Evolutionary conservation across 2,888 invertebrate species (phyloP).

Genomic region (Rotaria sp.): DNA sequence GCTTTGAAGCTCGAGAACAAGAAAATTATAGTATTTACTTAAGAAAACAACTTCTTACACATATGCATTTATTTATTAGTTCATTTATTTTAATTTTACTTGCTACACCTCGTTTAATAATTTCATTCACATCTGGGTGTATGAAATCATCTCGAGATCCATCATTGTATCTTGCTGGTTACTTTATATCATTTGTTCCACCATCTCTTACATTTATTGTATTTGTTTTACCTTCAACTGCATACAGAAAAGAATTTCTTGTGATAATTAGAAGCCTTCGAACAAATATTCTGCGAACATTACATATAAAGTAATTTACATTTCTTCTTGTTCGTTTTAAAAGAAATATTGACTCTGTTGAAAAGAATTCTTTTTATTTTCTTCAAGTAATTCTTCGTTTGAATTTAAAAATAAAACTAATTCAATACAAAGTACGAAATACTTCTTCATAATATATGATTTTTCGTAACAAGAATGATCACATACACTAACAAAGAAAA

Average conservation of each 20-base stretch:
- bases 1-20: too few relatives aligned
- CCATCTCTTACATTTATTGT: not conserved
- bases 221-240: not conserved
- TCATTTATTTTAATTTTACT: not conserved
- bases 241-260: not conserved
- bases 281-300: not conserved
- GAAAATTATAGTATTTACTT: not conserved
- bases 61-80: not conserved
- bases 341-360: too few relatives aligned
- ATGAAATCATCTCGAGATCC: not conserved
- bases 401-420: too few relatives aligned
- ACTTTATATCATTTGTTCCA: not conserved
- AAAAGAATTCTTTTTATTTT: too few relatives aligned
- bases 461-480: too few relatives aligned
- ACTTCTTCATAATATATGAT: too few relatives aligned
- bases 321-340: not conserved
- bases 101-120: not conserved
- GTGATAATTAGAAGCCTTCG: not conserved
- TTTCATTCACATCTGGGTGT: not conserved
- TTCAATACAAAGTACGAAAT: too few relatives aligned
- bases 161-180: not conserved
- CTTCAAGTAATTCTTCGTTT: too few relatives aligned
- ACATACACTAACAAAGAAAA: too few relatives aligned
- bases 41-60: not conserved
- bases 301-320: not conserved